Percentiles rank a stretch among this genome's conserved stretches.
Evolutionary conservation across 2,113 vertebrate species (phyloP).

Genomic region (Capricornis sumatraensis): DNA sequence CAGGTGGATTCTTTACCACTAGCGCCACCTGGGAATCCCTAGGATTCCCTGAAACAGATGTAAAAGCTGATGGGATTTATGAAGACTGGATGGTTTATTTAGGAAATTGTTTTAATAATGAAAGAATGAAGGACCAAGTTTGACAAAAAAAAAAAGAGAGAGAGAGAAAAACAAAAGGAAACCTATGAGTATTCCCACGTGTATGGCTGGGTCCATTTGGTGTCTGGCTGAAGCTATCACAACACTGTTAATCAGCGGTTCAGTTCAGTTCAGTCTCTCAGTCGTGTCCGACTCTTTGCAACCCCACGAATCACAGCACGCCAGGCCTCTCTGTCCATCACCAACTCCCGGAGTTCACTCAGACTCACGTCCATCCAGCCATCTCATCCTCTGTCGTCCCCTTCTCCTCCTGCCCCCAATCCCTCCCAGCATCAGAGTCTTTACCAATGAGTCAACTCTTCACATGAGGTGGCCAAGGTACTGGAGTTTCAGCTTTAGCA

Average conservation of each 20-base stretch:
- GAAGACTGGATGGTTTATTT: neutral
- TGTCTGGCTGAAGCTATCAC: neutral
- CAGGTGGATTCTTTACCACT: neutral
- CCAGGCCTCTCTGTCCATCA: too few relatives aligned
- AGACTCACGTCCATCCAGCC: too few relatives aligned
- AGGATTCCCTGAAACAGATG: neutral
- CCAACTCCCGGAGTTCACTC: too few relatives aligned
- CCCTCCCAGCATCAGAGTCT: too few relatives aligned
- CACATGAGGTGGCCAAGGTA: fast-evolving
- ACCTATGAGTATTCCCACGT: neutral
- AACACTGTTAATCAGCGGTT: neutral
- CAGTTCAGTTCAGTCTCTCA: too few relatives aligned
- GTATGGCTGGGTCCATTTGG: neutral
- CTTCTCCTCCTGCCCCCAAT: too few relatives aligned
- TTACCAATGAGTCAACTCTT: too few relatives aligned
- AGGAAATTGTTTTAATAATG: neutral
- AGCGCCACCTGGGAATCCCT: neutral
- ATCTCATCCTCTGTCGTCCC: too few relatives aligned
- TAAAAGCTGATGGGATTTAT: neutral
- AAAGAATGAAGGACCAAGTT: neutral
- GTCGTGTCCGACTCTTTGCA: too few relatives aligned
- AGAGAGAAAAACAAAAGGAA: neutral
- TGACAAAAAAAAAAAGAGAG: neutral
- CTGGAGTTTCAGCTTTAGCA: too few relatives aligned
- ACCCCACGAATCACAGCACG: too few relatives aligned